Evolutionary conservation across 2,797 vertebrate genomes (phyloP), one percentile per base, ranked within the genome.

Genomic region (Phoebastria nigripes): DNA sequence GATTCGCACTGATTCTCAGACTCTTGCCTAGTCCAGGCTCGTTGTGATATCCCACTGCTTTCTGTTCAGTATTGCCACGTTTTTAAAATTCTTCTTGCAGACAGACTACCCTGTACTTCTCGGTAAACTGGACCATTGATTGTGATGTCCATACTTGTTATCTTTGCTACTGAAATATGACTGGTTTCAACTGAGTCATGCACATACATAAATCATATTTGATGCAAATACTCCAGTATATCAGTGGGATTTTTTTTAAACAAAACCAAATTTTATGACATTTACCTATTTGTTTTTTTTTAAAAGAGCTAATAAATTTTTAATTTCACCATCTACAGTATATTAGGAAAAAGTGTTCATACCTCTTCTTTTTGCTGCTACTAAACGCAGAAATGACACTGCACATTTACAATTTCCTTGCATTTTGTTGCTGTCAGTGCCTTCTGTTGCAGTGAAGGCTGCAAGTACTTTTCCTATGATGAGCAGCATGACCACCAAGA

Each of bases 1-100:
- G 7, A 65, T 67, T 59, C 37, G 37, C 54, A 56, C 5, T 19
- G 28, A 54, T 49, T 91, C 22, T 80, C 37, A 79, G 54, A 33
- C 8, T 69, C 37, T 76, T 56, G 49, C 24, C 11, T 44, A 24
- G 13, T 41, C 11, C 8, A 28, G 25, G 18, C 5, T 35, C 4
- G 29, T 39, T 2, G 0, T 31, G 19, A 44, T 44, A 78, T 20
- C 8, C 18, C 33, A 28, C 11, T 44, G 15, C 13, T 82, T 51
- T 85, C n/a, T 70, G 1, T 42, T 70, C 8, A 14, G 2, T 49
- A n/a, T 25, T 44, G 35, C 1, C 7, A 47, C 0, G 0, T 31
- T 71, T 82, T 44, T 7, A 1, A 39, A 87, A 41, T 65, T 77
- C 15, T 18, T 87, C 29, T 52, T 55, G 9, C 15, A 62, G 20